Evolutionary conservation across 2,797 vertebrate species (phyloP).

Genomic region (Menidia menidia): DNA sequence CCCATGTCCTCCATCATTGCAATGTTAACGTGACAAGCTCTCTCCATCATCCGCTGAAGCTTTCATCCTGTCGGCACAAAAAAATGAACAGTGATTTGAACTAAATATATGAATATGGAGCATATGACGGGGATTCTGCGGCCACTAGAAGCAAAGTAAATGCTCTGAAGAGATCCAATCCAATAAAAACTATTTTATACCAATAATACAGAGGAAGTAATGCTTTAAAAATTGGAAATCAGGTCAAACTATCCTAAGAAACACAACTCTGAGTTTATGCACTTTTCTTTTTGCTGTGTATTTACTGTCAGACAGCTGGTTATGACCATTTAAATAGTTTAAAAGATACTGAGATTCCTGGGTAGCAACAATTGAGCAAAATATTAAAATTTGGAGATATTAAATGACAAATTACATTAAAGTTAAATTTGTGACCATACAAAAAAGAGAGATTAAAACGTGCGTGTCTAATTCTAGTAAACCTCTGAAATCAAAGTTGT

Average conservation of each 20-base stretch:
- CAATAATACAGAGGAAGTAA: neutral
- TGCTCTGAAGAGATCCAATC: neutral
- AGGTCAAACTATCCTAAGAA: neutral
- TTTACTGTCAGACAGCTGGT: neutral
- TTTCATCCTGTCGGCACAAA: neutral
- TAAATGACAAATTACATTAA: too few relatives aligned
- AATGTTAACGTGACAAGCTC: slow-evolving; percentile 67
- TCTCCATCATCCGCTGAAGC: slow-evolving; percentile 56
- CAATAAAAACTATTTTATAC: neutral
- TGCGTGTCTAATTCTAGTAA: too few relatives aligned
- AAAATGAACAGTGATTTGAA: neutral
- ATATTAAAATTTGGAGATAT: too few relatives aligned
- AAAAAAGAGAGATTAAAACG: too few relatives aligned
- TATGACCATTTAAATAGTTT: too few relatives aligned
- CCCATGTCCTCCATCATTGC: slow-evolving; percentile 68
- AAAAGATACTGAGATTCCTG: too few relatives aligned
- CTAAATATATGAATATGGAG: too few relatives aligned
- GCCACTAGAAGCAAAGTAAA: neutral
- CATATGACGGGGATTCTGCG: neutral
- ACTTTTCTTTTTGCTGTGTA: neutral
- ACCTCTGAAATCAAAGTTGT: too few relatives aligned
- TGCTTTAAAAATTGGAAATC: neutral
- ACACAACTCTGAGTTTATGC: neutral
- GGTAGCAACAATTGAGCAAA: too few relatives aligned
- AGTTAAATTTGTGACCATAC: too few relatives aligned